Evolutionary conservation across 1,140 invertebrate species (phyloP).

Genomic region (Megathymus violae): DNA sequence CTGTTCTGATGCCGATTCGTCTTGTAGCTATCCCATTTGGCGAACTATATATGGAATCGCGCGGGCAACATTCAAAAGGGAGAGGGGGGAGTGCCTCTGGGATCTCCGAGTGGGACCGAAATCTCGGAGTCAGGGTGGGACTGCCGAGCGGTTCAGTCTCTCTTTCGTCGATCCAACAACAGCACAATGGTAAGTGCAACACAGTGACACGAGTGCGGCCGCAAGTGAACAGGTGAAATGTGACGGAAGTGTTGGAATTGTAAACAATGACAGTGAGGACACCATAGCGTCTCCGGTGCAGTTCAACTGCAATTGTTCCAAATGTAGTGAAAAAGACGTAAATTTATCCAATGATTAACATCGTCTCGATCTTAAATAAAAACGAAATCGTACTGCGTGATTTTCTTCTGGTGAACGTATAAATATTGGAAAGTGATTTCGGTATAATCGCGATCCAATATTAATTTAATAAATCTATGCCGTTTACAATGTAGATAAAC

Average conservation of each 20-base stretch:
- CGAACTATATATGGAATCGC: constrained; percentile 80
- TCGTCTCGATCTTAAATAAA: neutral
- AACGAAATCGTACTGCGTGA: neutral
- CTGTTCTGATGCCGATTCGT: constrained; percentile 57
- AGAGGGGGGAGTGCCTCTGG: constrained; percentile 54
- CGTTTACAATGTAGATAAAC: too few relatives aligned
- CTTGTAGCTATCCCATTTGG: constrained; percentile 52
- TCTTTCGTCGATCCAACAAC: constrained; percentile 72
- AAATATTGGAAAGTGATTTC: neutral
- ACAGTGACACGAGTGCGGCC: constrained; percentile 43
- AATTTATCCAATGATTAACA: neutral
- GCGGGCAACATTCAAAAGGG: constrained; percentile 34
- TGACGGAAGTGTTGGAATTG: constrained; percentile 40
- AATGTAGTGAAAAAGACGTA: neutral
- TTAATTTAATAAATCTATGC: too few relatives aligned
- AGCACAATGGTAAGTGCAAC: constrained; percentile 62
- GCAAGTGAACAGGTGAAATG: constrained; percentile 48
- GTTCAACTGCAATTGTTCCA: too few relatives aligned
- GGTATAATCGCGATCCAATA: neutral
- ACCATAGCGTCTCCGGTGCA: neutral
- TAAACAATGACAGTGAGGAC: constrained; percentile 21
- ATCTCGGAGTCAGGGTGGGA: constrained; percentile 80
- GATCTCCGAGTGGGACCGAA: constrained; percentile 49
- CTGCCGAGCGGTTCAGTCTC: constrained; percentile 78
- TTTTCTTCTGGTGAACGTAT: neutral